Percentiles rank a stretch among this genome's conserved stretches.
Conservation (phyloP, 2,888 invertebrate genomes). For the Ophonus ardosiacus region DNA sequence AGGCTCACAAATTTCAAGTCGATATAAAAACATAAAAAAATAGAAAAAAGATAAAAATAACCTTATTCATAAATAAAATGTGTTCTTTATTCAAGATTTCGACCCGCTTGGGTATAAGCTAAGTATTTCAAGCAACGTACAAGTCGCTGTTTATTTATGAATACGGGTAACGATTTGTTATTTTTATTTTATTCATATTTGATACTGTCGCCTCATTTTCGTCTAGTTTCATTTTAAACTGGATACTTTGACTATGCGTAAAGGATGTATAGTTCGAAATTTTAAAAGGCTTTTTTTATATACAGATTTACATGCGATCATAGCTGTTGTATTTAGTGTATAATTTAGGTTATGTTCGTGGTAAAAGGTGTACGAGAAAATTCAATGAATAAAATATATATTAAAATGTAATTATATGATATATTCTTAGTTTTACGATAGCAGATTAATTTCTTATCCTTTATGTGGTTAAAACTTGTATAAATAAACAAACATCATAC, state of each 20-base stretch:
- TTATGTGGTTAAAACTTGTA: constrained; percentile 63
- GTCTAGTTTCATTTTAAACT: constrained; percentile 45
- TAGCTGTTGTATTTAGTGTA: constrained; percentile 62
- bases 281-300: constrained; percentile 54
- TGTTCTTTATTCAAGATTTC: constrained; percentile 45
- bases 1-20: constrained; percentile 57
- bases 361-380: constrained; percentile 63
- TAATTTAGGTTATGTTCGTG: constrained; percentile 56
- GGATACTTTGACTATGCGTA: constrained; percentile 40
- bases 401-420: constrained; percentile 60
- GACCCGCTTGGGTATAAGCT: constrained; percentile 7
- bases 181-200: constrained; percentile 50
- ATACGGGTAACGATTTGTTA: constrained; percentile 56
- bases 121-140: constrained; percentile 35
- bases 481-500: constrained; percentile 60
- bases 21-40: constrained; percentile 44
- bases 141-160: constrained; percentile 60
- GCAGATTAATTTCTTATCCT: constrained; percentile 57
- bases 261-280: constrained; percentile 49
- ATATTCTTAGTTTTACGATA: constrained; percentile 59
- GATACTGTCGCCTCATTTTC: constrained; percentile 32
- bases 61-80: constrained; percentile 62
- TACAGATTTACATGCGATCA: constrained; percentile 47
- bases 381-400: constrained; percentile 57
- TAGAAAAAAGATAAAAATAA: constrained; percentile 46